phyloP scores from a whole-genome alignment of 2,113 vertebrate species.

The Lepisosteus osseus region DNA sequence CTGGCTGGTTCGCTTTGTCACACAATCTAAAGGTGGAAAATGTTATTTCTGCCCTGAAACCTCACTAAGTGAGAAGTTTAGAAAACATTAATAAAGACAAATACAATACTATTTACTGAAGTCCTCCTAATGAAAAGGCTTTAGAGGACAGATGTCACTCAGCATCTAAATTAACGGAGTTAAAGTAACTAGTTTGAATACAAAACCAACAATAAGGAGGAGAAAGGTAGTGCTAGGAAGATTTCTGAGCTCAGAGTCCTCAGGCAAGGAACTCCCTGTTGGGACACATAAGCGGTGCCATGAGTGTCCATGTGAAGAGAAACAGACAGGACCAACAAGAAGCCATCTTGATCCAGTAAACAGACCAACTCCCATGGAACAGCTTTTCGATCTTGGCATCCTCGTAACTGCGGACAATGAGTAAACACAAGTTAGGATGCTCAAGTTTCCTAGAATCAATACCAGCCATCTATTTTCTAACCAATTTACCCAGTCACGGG shows the following conservation, averaged over 20 bases:
- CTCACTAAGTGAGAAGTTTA: neutral
- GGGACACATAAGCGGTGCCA: conserved; percentile 83
- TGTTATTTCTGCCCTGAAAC: neutral
- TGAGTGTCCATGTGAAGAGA: conserved; percentile 82
- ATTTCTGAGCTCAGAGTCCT: conserved; percentile 20
- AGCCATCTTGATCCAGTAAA: conserved; percentile 95
- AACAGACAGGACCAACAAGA: conserved; percentile 91
- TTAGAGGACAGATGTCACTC: conserved; percentile 1
- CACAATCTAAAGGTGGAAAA: too few species aligned
- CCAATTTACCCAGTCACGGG: too few species aligned
- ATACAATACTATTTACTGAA: neutral
- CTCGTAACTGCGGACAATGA: conserved; percentile 71
- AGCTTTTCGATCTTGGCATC: conserved; percentile 84
- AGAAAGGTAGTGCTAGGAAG: conserved; percentile 36
- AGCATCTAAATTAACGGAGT: conserved; percentile 15
- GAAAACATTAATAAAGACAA: conserved; percentile 25
- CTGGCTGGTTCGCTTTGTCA: too few species aligned
- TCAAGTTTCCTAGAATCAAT: too few species aligned
- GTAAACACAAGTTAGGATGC: too few species aligned
- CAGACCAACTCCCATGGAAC: conserved; percentile 84
- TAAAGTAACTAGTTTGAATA: conserved; percentile 30
- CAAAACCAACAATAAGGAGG: conserved; percentile 27
- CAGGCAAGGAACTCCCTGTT: conserved; percentile 63
- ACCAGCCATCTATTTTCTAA: too few species aligned
- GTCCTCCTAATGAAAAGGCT: conserved; percentile 4